Conservation (phyloP, 1,140 invertebrate genomes). For the Ceratoteleas bidentatus region DNA sequence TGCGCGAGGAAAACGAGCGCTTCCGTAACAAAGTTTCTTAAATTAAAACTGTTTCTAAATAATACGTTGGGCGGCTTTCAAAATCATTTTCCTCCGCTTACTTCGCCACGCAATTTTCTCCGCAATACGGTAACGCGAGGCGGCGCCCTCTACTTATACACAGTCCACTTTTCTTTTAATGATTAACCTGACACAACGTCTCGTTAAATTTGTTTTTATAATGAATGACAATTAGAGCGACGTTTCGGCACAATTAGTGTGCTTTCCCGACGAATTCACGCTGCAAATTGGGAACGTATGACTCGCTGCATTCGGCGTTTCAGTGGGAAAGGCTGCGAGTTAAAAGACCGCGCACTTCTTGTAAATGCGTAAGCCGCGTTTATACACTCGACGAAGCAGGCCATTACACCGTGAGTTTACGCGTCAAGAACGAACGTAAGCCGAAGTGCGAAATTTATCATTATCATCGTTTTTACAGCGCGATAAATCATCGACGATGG, state of each 20-base stretch:
- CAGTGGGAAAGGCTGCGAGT: constrained; percentile 63
- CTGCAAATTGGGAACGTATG: constrained; percentile 43
- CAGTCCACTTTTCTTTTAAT: too few relatives aligned
- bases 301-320: constrained; percentile 43
- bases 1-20: not conserved
- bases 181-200: constrained; percentile 1
- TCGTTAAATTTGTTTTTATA: constrained; percentile 13
- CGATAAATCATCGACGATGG: constrained; percentile 20
- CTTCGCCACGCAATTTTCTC: too few relatives aligned
- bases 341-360: constrained; percentile 72
- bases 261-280: constrained; percentile 15
- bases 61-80: not conserved
- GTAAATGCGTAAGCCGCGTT: constrained; percentile 71
- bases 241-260: constrained; percentile 24
- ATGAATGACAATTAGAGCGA: constrained; percentile 29
- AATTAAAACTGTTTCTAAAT: constrained; percentile 16
- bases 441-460: constrained; percentile 25
- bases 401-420: constrained; percentile 38
- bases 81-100: not conserved
- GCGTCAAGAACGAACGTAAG: constrained; percentile 28
- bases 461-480: constrained; percentile 26
- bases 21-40: constrained; percentile 8
- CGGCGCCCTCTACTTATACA: too few relatives aligned
- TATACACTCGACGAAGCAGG: constrained; percentile 65
- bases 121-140: not conserved